Percentiles rank a stretch among this genome's conserved stretches.
These are phyloP conservation scores for Labrus mixtus DNA, from an alignment of 2,113 vertebrate genomes.

Conservation along the genomic window DNA sequence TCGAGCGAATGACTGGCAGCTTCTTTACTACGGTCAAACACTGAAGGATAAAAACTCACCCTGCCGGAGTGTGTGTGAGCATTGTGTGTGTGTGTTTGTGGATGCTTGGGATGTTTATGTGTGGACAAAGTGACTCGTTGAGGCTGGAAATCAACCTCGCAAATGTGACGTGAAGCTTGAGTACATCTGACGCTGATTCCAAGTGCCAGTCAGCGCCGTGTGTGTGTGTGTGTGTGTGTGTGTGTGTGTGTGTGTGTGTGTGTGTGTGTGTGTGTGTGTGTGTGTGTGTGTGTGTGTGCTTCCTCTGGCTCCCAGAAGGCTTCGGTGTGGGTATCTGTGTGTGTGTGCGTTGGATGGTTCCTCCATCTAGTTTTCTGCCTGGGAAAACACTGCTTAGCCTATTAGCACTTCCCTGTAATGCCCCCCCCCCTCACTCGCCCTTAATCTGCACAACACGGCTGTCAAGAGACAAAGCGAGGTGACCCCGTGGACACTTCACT, in stretches of 20 bases:
- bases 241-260: constrained; percentile 22
- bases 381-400: constrained; percentile 77
- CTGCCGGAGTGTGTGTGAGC: constrained; percentile 30
- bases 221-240: constrained; percentile 54
- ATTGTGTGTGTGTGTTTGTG: constrained; percentile 18
- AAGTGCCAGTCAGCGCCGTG: constrained; percentile 88
- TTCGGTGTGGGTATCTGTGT: constrained; percentile 61
- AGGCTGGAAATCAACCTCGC: constrained; percentile 88
- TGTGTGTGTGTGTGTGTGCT: constrained; percentile 46
- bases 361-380: constrained; percentile 75
- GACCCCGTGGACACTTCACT: constrained; percentile 69
- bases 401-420: constrained; percentile 75
- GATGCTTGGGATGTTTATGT: constrained; percentile 34
- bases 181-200: constrained; percentile 92
- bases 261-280: constrained; percentile 64
- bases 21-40: constrained; percentile 81
- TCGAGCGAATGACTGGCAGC: constrained; percentile 81
- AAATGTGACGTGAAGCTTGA: constrained; percentile 94
- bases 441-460: constrained; percentile 73
- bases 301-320: constrained; percentile 88
- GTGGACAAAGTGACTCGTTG: constrained; percentile 77
- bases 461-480: constrained; percentile 64
- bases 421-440: constrained; percentile 42
- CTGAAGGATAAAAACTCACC: constrained; percentile 71
- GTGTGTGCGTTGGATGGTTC: constrained; percentile 66